These are phyloP conservation scores for Onychomys leucogaster DNA, from an alignment of 2,797 vertebrate genomes.

Conservation along the genomic window DNA sequence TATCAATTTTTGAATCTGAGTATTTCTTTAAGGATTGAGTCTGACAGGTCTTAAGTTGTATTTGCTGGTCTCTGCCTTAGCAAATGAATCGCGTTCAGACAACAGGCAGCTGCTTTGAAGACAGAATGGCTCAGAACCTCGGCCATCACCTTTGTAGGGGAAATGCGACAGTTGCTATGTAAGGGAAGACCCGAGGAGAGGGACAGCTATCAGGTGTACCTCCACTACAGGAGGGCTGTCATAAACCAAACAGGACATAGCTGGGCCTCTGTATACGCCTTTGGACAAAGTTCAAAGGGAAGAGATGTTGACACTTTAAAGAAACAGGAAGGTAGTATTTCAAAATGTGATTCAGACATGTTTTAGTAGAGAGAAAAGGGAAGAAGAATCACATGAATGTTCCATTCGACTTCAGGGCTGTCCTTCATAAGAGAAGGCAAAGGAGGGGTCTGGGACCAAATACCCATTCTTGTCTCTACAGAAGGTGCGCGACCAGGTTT, in stretches of 20 bases:
- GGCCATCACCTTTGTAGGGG: neutral
- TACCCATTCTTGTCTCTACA: neutral
- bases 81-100: neutral
- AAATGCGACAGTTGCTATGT: neutral
- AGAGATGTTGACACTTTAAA: neutral
- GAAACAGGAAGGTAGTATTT: neutral
- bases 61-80: neutral
- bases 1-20: neutral
- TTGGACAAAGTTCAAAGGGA: slow-evolving; percentile 23
- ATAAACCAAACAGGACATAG: neutral
- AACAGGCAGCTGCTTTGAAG: neutral
- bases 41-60: neutral
- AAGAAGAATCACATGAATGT: neutral
- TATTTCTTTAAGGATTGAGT: neutral
- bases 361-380: neutral
- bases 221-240: neutral
- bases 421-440: neutral
- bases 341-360: neutral
- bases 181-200: neutral
- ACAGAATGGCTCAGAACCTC: neutral
- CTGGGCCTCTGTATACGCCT: neutral
- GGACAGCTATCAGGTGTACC: neutral
- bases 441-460: neutral
- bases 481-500: neutral
- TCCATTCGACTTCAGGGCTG: neutral